A percentile compares a stretch with the other conserved stretches of the same genome.
These are phyloP conservation scores for Hydraecia micacea DNA, from an alignment of 2,888 invertebrate species.

Conservation along the genomic window DNA sequence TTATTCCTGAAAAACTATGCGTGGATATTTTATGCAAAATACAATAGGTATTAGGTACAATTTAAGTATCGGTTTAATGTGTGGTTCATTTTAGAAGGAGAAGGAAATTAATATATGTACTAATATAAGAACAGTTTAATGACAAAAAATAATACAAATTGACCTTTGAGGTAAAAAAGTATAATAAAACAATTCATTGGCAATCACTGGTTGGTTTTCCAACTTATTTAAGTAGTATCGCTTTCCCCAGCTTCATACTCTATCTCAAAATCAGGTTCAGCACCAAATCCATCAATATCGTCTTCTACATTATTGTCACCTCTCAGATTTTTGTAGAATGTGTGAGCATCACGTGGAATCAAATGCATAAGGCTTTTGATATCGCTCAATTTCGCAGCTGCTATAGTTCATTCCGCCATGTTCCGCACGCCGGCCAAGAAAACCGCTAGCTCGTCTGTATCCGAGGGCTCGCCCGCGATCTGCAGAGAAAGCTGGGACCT, in stretches of 20 bases:
- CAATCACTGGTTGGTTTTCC: neutral
- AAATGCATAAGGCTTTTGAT: constrained; percentile 18
- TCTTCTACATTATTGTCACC: constrained; percentile 18
- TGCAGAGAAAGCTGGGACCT: too few relatives aligned
- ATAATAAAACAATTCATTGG: neutral
- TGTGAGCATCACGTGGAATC: constrained; percentile 11
- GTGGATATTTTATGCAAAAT: constrained; percentile 16
- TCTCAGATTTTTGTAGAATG: neutral
- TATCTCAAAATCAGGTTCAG: too few relatives aligned
- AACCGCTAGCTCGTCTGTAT: too few relatives aligned
- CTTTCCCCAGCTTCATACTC: neutral
- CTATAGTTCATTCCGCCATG: too few relatives aligned
- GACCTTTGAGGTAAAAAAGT: neutral
- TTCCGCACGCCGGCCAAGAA: too few relatives aligned
- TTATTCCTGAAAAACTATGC: constrained; percentile 1
- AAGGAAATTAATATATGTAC: neutral
- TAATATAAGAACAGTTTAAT: constrained; percentile 9
- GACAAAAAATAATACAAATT: neutral
- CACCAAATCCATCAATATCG: constrained; percentile 13
- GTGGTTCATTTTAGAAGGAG: constrained; percentile 15
- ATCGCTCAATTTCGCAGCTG: constrained; percentile 13
- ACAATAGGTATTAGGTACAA: neutral
- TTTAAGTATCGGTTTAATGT: constrained; percentile 3
- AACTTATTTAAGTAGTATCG: constrained; percentile 1
- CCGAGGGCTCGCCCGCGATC: too few relatives aligned